Conservation (phyloP, 2,797 vertebrate species). For the Enteromius viviparus region DNA sequence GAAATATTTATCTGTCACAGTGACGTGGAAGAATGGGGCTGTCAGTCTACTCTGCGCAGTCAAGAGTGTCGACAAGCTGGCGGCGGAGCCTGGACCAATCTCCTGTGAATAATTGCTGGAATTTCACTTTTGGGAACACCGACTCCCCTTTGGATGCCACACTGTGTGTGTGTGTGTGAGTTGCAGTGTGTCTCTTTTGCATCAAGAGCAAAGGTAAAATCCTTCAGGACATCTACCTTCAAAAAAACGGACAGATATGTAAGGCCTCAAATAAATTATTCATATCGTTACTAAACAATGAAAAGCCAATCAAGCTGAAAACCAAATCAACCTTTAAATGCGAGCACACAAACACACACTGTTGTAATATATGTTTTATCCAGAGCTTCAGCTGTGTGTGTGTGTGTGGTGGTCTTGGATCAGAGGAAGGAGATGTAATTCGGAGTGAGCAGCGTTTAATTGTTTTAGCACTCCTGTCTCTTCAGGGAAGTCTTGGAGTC, state of each 20-base stretch:
- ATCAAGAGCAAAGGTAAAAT: slow-evolving; percentile 78
- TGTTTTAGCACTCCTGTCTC: slow-evolving; percentile 71
- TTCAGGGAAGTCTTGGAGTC: slow-evolving; percentile 67
- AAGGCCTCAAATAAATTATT: slow-evolving; percentile 85
- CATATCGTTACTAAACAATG: slow-evolving; percentile 84
- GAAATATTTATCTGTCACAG: slow-evolving; percentile 98
- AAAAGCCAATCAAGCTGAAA: slow-evolving; percentile 92
- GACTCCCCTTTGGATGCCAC: slow-evolving; percentile 68
- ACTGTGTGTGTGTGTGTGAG: background rate
- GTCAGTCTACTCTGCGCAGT: slow-evolving; percentile 86
- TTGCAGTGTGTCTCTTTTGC: slow-evolving; percentile 71
- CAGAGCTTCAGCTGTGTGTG: slow-evolving; percentile 41
- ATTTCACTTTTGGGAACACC: slow-evolving; percentile 85
- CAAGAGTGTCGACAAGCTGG: slow-evolving; percentile 81
- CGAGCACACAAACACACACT: slow-evolving; percentile 60
- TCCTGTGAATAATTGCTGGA: slow-evolving; percentile 84
- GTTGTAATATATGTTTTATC: slow-evolving; percentile 38
- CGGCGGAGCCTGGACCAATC: slow-evolving; percentile 77
- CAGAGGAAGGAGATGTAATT: slow-evolving; percentile 57
- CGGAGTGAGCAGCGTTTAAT: slow-evolving; percentile 65
- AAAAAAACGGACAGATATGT: slow-evolving; percentile 59
- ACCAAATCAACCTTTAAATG: slow-evolving; percentile 86
- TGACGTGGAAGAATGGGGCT: slow-evolving; percentile 93
- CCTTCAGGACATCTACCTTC: slow-evolving; percentile 69
- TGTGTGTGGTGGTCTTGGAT: slow-evolving; percentile 51